Evolutionary conservation across 1,140 invertebrate genomes (phyloP).

Genomic region (Atta texana): DNA sequence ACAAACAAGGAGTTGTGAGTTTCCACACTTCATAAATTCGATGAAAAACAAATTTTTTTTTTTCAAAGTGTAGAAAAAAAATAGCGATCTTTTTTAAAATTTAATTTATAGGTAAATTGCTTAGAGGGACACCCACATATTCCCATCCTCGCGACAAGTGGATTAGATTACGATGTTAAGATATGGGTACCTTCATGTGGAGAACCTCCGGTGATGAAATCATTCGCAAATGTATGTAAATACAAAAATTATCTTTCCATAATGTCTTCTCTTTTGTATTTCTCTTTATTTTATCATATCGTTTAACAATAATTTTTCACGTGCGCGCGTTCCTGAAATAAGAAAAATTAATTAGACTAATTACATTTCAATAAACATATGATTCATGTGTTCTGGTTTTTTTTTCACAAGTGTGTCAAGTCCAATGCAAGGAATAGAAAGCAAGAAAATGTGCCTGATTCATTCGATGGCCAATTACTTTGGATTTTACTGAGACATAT

Average conservation of each 20-base stretch:
- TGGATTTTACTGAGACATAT: conserved; percentile 88
- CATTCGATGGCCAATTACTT: conserved; percentile 87
- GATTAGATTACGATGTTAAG: conserved; percentile 96
- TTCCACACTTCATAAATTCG: conserved; percentile 17
- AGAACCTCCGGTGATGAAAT: conserved; percentile 86
- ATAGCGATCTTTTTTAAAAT: conserved; percentile 32
- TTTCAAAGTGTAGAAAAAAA: background rate
- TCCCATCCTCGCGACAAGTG: conserved; percentile 96
- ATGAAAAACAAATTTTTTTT: conserved; percentile 33
- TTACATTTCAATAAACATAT: background rate
- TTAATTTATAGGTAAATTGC: conserved; percentile 92
- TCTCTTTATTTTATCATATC: background rate
- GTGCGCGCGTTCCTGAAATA: background rate
- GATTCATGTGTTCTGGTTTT: conserved; percentile 28
- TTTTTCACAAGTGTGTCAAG: conserved; percentile 80
- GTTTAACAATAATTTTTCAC: background rate
- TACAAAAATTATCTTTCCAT: conserved; percentile 19
- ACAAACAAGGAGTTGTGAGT: conserved; percentile 94
- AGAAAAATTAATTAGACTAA: background rate
- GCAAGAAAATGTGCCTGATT: conserved; percentile 83
- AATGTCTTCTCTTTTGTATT: conserved; percentile 42
- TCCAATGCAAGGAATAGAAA: conserved; percentile 85
- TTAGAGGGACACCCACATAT: conserved; percentile 95
- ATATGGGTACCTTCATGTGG: conserved; percentile 94
- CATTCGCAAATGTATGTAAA: conserved; percentile 86